Evolutionary conservation across 2,888 invertebrate species (phyloP).

Genomic region (Trichacis sp.): DNA sequence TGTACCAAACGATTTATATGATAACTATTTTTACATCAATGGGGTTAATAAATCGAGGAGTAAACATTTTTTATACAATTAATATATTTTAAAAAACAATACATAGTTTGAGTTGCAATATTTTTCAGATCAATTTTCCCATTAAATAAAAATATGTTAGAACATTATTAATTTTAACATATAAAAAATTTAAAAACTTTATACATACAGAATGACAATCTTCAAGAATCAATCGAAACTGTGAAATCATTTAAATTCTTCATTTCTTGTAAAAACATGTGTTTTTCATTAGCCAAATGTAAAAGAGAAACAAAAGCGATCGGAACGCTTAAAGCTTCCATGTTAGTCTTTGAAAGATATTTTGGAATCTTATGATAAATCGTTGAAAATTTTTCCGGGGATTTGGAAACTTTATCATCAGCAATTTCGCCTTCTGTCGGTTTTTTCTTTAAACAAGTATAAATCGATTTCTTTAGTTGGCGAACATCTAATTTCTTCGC

Average conservation of each 20-base stretch:
- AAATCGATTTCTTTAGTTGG: conserved; percentile 80
- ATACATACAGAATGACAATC: no score
- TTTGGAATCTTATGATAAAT: conserved; percentile 74
- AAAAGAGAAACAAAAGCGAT: conserved; percentile 84
- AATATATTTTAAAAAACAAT: no score
- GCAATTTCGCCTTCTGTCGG: conserved; percentile 47
- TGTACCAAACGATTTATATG: no score
- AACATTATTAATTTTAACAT: no score
- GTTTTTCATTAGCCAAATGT: conserved; percentile 87
- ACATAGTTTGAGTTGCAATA: no score
- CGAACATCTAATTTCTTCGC: conserved; percentile 90
- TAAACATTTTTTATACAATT: no score
- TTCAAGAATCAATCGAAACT: conserved; percentile 31
- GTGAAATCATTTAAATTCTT: conserved; percentile 51
- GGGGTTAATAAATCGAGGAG: no score
- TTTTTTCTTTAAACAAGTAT: conserved; percentile 72
- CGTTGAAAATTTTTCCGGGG: conserved; percentile 65
- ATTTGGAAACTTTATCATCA: conserved; percentile 50
- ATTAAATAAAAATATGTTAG: no score
- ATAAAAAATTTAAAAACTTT: no score
- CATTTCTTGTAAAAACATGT: conserved; percentile 62
- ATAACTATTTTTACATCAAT: no score
- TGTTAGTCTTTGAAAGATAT: conserved; percentile 74
- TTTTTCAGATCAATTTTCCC: no score
- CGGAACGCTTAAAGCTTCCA: conserved; percentile 80